Evolutionary conservation across 1,140 invertebrate species (phyloP), one percentile per base, ranked within the genome.

Genomic region (Drosophila pectinifera): DNA sequence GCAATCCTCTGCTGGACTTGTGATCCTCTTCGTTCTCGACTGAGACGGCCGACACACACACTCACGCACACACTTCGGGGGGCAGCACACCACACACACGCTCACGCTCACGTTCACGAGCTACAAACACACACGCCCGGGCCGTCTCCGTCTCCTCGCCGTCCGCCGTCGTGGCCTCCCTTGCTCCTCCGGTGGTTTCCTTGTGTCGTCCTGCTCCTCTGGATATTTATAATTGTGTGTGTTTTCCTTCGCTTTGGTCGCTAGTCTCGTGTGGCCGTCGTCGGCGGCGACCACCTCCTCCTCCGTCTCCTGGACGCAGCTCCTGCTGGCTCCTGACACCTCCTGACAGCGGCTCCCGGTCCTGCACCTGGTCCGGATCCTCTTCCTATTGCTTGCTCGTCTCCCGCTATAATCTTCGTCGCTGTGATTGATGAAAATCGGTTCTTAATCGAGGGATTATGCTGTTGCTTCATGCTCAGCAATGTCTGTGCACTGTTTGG

Each of bases 11-110:
- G 58, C n/a, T 62, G 49, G 48, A 51, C 48, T 53, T 8, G 31
- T 36, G 31, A 53, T 53, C 63, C 16, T 18, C 5, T 34, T 63
- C 57, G 39, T 58, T 49, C 61, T 63, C 80, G 84, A 88, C 84
- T 80, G 83, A 88, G 83, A 88, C 83, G 83, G 83, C 83, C 83
- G 65, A 88, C 84, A 73, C 63, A 77, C 78, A 85, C 79, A 69
- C 73, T 61, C 78, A 38, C 43, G 28, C 28, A 49, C 56, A 56
- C 36, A 20, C 16, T 51, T 34, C 20, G 48, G 31, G 58, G 28
- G 48, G 28, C 48, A 51, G 49, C 58, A 61, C 58, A 39, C 59
- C 59, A 67, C 65, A 69, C 54, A 72, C 69, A 48, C 28, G 36
- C 54, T 31, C 53, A 38, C 31, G 55, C 16, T 45, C 46, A 63